These are phyloP conservation scores for Tethya wilhelma DNA, from an alignment of 37 sponge, comb jelly and placozoan species.

Conservation along the genomic window DNA sequence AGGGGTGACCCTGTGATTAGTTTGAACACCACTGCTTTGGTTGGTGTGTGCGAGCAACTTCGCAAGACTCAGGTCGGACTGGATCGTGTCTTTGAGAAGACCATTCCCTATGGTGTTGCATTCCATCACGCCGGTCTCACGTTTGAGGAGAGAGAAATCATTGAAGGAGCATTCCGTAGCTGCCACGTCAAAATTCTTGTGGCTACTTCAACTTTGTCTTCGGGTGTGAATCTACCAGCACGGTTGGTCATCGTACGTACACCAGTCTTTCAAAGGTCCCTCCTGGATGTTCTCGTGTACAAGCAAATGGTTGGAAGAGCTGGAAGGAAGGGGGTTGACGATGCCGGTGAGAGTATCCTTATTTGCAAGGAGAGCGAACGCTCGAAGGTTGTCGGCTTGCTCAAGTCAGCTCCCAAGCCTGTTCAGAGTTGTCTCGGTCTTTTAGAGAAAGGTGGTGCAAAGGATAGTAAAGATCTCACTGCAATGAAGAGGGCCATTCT, in stretches of 20 bases:
- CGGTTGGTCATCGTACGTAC: slow-evolving; percentile 94
- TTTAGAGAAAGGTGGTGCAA: not conserved
- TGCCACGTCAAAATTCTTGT: slow-evolving; percentile 74
- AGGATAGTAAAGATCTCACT: not conserved
- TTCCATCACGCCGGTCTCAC: slow-evolving; percentile 99
- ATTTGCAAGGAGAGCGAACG: slow-evolving; percentile 86
- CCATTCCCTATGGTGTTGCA: slow-evolving; percentile 80
- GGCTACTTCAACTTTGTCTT: slow-evolving; percentile 97
- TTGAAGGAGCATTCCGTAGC: slow-evolving; percentile 90
- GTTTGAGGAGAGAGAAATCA: slow-evolving; percentile 94
- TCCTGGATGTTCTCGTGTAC: slow-evolving; percentile 83
- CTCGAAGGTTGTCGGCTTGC: slow-evolving; percentile 61
- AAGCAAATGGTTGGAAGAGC: slow-evolving; percentile 99
- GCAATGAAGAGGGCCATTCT: slow-evolving; percentile 94
- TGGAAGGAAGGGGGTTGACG: slow-evolving; percentile 96
- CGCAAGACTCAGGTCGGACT: slow-evolving; percentile 79
- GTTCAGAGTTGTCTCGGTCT: slow-evolving; percentile 84
- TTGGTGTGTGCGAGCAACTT: slow-evolving; percentile 80
- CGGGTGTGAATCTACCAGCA: slow-evolving; percentile 98
- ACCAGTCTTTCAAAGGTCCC: slow-evolving; percentile 78
- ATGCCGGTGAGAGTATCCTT: slow-evolving; percentile 90
- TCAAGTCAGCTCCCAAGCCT: slow-evolving; percentile 79
- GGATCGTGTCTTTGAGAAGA: slow-evolving; percentile 79
- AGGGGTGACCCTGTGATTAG: not conserved
- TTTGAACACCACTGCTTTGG: slow-evolving; percentile 2